A percentile compares a stretch with the other conserved stretches of the same genome.
Evolutionary conservation across 92 coral and sea anemone species (phyloP).

Genomic region (Porites lobata): DNA sequence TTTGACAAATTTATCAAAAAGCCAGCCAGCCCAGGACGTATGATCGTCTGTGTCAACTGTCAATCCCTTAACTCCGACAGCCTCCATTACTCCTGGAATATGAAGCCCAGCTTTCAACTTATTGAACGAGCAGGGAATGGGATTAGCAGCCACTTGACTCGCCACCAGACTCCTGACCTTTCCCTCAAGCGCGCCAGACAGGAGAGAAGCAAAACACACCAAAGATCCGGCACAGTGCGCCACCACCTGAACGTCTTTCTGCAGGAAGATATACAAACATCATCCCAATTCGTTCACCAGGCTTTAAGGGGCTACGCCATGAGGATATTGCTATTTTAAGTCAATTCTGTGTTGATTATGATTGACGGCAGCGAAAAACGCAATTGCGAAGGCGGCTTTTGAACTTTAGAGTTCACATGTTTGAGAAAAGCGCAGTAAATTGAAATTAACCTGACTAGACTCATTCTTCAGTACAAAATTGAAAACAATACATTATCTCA

Average conservation of each 20-base stretch:
- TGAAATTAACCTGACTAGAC: too few relatives aligned
- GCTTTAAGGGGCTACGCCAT: too few relatives aligned
- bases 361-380: too few relatives aligned
- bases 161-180: constrained; percentile 64
- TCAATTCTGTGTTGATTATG: too few relatives aligned
- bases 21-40: constrained; percentile 40
- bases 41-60: constrained; percentile 60
- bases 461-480: too few relatives aligned
- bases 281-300: too few relatives aligned
- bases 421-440: too few relatives aligned
- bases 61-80: constrained; percentile 50
- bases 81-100: constrained; percentile 45
- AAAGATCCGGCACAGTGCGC: constrained; percentile 68
- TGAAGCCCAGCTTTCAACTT: constrained; percentile 45
- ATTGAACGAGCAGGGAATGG: constrained; percentile 29
- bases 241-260: constrained; percentile 55
- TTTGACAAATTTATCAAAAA: constrained; percentile 44
- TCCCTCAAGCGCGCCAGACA: constrained; percentile 65
- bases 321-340: too few relatives aligned
- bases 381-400: too few relatives aligned
- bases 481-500: too few relatives aligned
- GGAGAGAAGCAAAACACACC: constrained; percentile 42
- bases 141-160: constrained; percentile 64
- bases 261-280: not conserved
- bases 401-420: too few relatives aligned